phyloP scores from a whole-genome alignment of 2,888 invertebrate genomes.

The Nesidiocoris tenuis region DNA sequence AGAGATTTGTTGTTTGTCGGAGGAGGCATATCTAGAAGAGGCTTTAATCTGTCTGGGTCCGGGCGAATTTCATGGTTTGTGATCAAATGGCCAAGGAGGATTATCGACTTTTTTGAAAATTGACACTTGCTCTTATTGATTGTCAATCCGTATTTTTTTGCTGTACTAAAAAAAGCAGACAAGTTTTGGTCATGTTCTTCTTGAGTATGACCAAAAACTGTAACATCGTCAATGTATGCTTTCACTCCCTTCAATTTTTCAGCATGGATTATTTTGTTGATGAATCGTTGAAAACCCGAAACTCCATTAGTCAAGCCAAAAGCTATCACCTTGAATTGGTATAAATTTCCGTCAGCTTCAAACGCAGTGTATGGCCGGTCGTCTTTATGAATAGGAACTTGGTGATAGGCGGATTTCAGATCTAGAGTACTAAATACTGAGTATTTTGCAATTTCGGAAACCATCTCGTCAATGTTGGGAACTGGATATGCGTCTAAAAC shows the following conservation, averaged over 20 bases:
- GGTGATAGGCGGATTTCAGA: constrained; percentile 21
- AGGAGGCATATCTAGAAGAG: constrained; percentile 2
- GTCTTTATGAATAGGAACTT: constrained; percentile 6
- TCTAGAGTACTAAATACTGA: constrained; percentile 21
- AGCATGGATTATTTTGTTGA: constrained; percentile 15
- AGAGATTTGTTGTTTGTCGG: constrained; percentile 2
- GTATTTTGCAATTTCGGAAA: constrained; percentile 9
- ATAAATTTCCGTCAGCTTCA: constrained; percentile 10
- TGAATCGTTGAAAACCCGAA: constrained; percentile 7
- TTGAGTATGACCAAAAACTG: constrained; percentile 18
- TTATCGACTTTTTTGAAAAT: constrained; percentile 12
- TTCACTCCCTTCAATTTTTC: constrained; percentile 31
- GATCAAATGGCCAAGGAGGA: constrained; percentile 9
- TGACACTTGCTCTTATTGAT: constrained; percentile 31
- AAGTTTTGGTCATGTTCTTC: constrained; percentile 23
- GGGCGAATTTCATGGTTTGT: constrained; percentile 2
- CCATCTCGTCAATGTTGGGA: constrained; percentile 44
- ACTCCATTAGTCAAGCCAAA: constrained; percentile 23
- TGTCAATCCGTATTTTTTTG: constrained; percentile 40
- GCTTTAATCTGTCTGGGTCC: constrained; percentile 14
- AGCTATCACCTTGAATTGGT: constrained; percentile 13
- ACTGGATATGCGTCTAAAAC: constrained; percentile 57
- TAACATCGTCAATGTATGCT: constrained; percentile 37
- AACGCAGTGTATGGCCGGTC: constrained; percentile 21
- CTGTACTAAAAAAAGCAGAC: constrained; percentile 6